Percentiles rank a stretch among this genome's conserved stretches.
phyloP scores from a whole-genome alignment of 2,888 invertebrate species.

The Tupiocoris notatus region DNA sequence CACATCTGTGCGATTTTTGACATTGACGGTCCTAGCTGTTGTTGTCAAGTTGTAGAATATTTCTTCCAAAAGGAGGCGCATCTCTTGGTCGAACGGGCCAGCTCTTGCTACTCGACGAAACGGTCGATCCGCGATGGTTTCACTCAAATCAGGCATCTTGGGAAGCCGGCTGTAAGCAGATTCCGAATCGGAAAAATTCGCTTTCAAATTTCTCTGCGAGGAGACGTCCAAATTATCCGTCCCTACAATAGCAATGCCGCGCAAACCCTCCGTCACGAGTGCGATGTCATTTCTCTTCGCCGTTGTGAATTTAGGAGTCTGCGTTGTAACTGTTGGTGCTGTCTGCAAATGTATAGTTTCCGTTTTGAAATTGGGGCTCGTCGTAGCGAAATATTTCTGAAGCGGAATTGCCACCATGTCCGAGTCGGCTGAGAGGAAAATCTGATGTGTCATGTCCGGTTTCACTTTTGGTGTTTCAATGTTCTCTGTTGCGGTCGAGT shows the following conservation, averaged over 20 bases:
- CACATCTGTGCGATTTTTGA: slow-evolving; percentile 17
- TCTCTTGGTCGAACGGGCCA: slow-evolving; percentile 40
- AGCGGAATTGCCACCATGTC: slow-evolving; percentile 38
- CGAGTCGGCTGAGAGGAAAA: slow-evolving; percentile 23
- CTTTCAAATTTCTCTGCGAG: slow-evolving; percentile 23
- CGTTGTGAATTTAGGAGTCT: neutral
- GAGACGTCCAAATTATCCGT: slow-evolving; percentile 39
- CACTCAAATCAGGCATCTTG: slow-evolving; percentile 13
- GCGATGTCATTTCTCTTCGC: neutral
- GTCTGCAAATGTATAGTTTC: slow-evolving; percentile 20
- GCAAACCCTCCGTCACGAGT: slow-evolving; percentile 43
- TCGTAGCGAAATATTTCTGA: slow-evolving; percentile 36
- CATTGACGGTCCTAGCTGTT: slow-evolving; percentile 30
- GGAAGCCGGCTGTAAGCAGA: slow-evolving; percentile 4
- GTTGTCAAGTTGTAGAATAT: slow-evolving; percentile 45
- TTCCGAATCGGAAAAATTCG: neutral
- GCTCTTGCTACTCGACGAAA: slow-evolving; percentile 3
- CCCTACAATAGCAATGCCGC: slow-evolving; percentile 37
- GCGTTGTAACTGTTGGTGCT: neutral
- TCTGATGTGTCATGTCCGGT: slow-evolving; percentile 20
- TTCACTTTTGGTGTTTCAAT: slow-evolving; percentile 32
- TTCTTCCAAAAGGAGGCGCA: slow-evolving; percentile 45
- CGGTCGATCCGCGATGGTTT: neutral
- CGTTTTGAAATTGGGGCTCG: slow-evolving; percentile 17
- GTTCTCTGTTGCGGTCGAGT: neutral